phyloP scores from a whole-genome alignment of 2,888 invertebrate genomes.

The Conus canariensis region DNA sequence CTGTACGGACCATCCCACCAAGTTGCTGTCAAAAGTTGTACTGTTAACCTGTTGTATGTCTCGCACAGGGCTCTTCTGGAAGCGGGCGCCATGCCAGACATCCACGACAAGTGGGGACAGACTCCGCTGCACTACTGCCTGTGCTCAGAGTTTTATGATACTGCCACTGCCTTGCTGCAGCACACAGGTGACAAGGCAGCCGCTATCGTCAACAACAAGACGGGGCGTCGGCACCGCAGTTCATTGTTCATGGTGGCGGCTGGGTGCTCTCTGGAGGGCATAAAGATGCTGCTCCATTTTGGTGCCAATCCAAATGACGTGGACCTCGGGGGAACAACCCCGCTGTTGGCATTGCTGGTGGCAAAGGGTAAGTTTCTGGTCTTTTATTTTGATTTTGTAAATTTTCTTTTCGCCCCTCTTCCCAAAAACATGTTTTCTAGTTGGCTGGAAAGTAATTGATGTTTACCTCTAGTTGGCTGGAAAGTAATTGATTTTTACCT shows the following conservation, averaged over 20 bases:
- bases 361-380: no score
- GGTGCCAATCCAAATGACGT: constrained; percentile 58
- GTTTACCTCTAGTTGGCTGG: no score
- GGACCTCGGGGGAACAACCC: constrained; percentile 60
- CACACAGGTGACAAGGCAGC: constrained; percentile 54
- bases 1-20: no score
- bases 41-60: no score
- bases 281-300: constrained; percentile 57
- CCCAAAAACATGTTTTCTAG: no score
- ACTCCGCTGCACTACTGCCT: constrained; percentile 63
- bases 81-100: constrained; percentile 60
- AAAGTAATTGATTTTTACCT: no score
- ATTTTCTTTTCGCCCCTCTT: no score
- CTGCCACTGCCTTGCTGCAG: constrained; percentile 46
- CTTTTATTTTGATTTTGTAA: no score
- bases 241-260: constrained; percentile 64
- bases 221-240: neutral
- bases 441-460: no score
- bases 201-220: constrained; percentile 49
- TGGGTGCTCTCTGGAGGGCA: constrained; percentile 56
- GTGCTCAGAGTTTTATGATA: constrained; percentile 47
- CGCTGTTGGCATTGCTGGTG: constrained; percentile 34
- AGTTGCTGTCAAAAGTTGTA: no score
- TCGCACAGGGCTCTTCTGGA: constrained; percentile 57
- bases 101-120: constrained; percentile 71